These are phyloP conservation scores for Dolichoris vasculosae DNA, from an alignment of 1,140 invertebrate genomes.

Conservation along the genomic window DNA sequence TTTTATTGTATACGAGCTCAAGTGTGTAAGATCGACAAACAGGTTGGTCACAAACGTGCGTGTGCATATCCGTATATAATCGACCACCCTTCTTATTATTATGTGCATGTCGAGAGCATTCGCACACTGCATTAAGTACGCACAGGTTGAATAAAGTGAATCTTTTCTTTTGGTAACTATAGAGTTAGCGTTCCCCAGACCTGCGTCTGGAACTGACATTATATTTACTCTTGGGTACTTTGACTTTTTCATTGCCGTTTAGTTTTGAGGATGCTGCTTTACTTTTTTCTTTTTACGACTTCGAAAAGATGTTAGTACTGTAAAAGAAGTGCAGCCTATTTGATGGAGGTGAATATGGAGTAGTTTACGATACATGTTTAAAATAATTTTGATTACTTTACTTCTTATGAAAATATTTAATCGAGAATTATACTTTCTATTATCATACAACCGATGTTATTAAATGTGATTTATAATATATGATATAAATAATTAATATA, in stretches of 20 bases:
- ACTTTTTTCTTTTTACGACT: background rate
- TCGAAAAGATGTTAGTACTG: background rate
- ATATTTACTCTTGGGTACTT: background rate
- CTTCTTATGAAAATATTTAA: too few relatives aligned
- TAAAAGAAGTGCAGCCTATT: background rate
- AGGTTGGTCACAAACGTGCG: slow-evolving; percentile 47
- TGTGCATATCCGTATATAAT: background rate
- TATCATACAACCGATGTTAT: too few relatives aligned
- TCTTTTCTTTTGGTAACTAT: background rate
- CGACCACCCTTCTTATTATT: slow-evolving; percentile 26
- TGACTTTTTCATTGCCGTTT: slow-evolving; percentile 31
- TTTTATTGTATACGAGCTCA: slow-evolving; percentile 52
- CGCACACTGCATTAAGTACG: background rate
- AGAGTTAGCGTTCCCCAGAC: too few relatives aligned
- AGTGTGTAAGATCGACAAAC: slow-evolving; percentile 28
- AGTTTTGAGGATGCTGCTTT: background rate
- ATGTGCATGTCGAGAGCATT: slow-evolving; percentile 37
- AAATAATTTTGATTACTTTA: too few relatives aligned
- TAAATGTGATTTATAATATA: too few relatives aligned
- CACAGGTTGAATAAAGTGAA: slow-evolving; percentile 13
- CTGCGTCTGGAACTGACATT: slow-evolving; percentile 10
- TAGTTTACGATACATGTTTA: too few relatives aligned
- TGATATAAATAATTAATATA: too few relatives aligned
- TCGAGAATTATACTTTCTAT: too few relatives aligned
- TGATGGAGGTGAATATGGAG: background rate